Evolutionary conservation across 1,140 invertebrate species (phyloP).

Genomic region (Cyrtorhinus lividipennis): DNA sequence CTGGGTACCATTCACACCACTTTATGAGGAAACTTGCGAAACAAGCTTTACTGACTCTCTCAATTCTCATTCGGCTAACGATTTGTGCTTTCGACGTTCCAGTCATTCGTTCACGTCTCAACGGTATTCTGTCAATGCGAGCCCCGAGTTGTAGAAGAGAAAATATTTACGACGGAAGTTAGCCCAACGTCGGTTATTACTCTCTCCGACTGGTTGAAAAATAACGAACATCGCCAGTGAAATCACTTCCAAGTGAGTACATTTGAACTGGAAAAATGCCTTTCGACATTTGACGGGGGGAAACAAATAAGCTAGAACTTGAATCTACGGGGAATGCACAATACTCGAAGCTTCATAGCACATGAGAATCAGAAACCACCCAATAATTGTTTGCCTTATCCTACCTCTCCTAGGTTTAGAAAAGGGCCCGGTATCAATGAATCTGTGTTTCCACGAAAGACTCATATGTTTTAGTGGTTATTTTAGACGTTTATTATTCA

Average conservation of each 20-base stretch:
- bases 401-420: too few relatives aligned
- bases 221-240: not conserved
- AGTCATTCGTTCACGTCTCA: constrained; percentile 49
- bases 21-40: not conserved
- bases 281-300: not conserved
- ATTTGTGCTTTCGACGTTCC: constrained; percentile 9
- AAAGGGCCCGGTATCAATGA: too few relatives aligned
- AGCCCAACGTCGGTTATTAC: constrained; percentile 53
- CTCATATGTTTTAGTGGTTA: too few relatives aligned
- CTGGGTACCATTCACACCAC: not conserved
- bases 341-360: not conserved
- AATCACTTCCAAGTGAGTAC: not conserved
- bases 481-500: too few relatives aligned
- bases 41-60: not conserved
- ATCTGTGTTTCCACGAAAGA: too few relatives aligned
- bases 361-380: not conserved
- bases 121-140: constrained; percentile 63
- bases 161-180: constrained; percentile 46
- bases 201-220: constrained; percentile 42
- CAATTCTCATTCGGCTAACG: not conserved
- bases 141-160: constrained; percentile 47
- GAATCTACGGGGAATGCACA: not conserved
- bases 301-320: not conserved
- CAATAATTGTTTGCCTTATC: too few relatives aligned
- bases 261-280: not conserved